Conservation (phyloP, 2,113 vertebrate genomes). For the Gila orcuttii region DNA sequence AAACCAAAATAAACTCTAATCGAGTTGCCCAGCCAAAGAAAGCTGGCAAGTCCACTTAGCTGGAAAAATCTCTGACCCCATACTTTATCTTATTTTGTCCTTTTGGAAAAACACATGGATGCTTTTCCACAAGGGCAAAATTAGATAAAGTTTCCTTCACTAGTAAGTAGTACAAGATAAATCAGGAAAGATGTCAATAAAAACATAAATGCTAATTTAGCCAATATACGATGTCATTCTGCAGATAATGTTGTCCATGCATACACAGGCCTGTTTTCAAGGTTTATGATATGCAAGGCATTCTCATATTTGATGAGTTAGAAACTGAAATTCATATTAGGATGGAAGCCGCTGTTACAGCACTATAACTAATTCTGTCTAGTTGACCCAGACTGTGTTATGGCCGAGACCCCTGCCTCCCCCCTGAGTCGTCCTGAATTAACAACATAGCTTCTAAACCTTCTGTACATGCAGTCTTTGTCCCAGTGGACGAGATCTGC, state of each 20-base stretch:
- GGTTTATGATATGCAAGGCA: not conserved
- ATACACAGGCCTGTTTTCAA: not conserved
- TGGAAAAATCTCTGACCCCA: constrained; percentile 34
- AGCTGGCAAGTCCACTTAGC: constrained; percentile 14
- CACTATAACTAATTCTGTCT: not conserved
- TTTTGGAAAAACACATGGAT: not conserved
- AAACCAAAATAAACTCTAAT: constrained; percentile 38
- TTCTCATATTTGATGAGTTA: not conserved
- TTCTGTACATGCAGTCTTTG: not conserved
- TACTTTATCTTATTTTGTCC: not conserved
- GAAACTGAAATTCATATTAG: not conserved
- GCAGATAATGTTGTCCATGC: not conserved
- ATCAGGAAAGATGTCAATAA: not conserved
- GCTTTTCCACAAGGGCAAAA: not conserved
- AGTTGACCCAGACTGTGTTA: constrained; percentile 16
- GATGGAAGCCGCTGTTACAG: not conserved
- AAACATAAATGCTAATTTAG: not conserved
- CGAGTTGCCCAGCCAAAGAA: constrained; percentile 1
- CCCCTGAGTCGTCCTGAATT: constrained; percentile 1
- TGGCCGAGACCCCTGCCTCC: not conserved
- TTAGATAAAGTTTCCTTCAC: not conserved
- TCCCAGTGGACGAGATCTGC: constrained; percentile 21
- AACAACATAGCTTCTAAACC: constrained; percentile 21
- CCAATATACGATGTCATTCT: not conserved
- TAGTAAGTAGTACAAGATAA: not conserved